A percentile compares a stretch with the other conserved stretches of the same genome.
Evolutionary conservation across 2,888 invertebrate species (phyloP).

Genomic region (Caenorhabditis zanzibari): DNA sequence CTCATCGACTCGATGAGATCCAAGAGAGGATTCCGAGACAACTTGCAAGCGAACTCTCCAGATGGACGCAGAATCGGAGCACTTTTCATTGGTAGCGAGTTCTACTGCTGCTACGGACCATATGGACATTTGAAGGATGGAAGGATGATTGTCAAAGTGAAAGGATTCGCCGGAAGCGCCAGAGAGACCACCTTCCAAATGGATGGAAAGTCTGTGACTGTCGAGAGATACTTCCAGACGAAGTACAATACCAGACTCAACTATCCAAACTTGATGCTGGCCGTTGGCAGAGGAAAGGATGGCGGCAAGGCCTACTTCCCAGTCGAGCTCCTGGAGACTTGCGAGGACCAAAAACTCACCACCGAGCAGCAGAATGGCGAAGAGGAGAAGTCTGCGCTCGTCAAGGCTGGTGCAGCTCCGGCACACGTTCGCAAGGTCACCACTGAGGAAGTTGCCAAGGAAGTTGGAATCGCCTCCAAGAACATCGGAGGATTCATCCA

Average conservation of each 20-base stretch:
- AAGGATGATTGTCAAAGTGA: neutral
- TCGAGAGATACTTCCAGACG: conserved; percentile 8
- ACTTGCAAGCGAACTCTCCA: neutral
- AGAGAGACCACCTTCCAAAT: neutral
- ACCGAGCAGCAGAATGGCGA: conserved; percentile 17
- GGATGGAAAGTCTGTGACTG: neutral
- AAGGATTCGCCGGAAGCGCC: neutral
- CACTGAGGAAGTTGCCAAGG: neutral
- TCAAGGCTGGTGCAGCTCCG: conserved; percentile 5
- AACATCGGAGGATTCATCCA: neutral
- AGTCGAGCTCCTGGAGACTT: conserved; percentile 6
- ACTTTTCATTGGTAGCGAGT: neutral
- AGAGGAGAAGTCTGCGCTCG: conserved; percentile 26
- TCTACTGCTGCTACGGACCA: neutral
- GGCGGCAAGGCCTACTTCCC: neutral
- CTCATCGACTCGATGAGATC: neutral
- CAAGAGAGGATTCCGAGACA: neutral
- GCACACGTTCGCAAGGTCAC: neutral
- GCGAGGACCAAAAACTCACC: conserved; percentile 1
- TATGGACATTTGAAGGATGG: neutral
- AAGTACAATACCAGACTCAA: neutral
- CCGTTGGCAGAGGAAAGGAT: neutral
- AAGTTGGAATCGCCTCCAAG: neutral
- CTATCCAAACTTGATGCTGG: conserved; percentile 22
- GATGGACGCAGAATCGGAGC: neutral